Evolutionary conservation across 2,797 vertebrate species (phyloP).

Genomic region (Cyclura pinguis): DNA sequence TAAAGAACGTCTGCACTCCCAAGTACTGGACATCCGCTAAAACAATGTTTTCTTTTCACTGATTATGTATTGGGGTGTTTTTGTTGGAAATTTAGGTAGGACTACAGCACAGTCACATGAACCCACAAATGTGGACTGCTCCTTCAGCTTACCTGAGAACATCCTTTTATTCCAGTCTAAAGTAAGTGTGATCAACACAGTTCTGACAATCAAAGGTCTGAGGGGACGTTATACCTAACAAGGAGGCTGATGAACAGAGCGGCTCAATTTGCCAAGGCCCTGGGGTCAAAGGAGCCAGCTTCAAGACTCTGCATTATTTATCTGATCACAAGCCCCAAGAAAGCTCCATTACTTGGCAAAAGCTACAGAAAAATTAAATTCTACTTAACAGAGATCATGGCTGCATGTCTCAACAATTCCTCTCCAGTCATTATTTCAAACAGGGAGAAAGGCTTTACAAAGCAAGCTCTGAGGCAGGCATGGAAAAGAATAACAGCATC

Average conservation of each 20-base stretch:
- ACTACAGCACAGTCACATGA: background rate
- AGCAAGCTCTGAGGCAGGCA: background rate
- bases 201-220: background rate
- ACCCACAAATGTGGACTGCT: too few species aligned
- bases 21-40: background rate
- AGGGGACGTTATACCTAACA: background rate
- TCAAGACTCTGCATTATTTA: background rate
- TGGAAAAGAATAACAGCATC: too few species aligned
- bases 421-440: background rate
- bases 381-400: background rate
- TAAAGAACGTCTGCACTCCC: background rate
- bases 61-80: background rate
- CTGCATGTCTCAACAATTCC: background rate
- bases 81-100: background rate
- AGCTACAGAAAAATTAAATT: background rate
- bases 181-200: background rate
- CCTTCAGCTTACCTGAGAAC: too few species aligned
- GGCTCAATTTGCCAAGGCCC: background rate
- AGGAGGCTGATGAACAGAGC: background rate
- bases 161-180: background rate
- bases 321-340: background rate
- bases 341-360: background rate
- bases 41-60: background rate
- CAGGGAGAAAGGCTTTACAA: background rate
- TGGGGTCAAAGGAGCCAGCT: background rate